Percentiles rank a stretch among this genome's conserved stretches.
phyloP scores from a whole-genome alignment of 2,113 vertebrate species.

The Chamaetylas fuelleborni region DNA sequence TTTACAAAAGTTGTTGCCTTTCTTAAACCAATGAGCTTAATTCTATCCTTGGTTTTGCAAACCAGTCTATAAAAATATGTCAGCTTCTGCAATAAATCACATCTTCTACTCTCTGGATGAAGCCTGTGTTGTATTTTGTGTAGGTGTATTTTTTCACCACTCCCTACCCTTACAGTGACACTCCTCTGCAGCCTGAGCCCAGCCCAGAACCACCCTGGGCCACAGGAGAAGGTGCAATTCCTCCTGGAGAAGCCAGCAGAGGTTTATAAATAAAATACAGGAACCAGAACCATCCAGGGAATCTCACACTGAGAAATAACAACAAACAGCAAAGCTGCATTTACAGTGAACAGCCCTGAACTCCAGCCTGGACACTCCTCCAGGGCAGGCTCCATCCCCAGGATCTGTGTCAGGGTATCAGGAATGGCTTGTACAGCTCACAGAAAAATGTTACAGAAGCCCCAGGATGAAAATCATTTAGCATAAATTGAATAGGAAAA shows the following conservation, averaged over 20 bases:
- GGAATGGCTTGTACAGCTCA: background rate
- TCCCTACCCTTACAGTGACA: no score
- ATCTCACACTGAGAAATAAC: background rate
- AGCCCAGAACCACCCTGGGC: background rate
- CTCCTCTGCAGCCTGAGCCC: background rate
- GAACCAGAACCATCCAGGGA: background rate
- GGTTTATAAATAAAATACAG: accelerated
- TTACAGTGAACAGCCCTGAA: background rate
- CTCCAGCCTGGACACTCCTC: background rate
- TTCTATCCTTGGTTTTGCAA: no score
- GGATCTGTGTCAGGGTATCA: background rate
- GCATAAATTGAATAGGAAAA: background rate
- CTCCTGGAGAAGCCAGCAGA: background rate
- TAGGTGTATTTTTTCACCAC: no score
- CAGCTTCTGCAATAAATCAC: no score
- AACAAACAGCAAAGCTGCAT: background rate
- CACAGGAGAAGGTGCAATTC: background rate
- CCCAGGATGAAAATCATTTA: background rate
- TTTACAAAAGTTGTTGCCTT: no score
- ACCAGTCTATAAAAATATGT: no score
- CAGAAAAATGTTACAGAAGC: background rate
- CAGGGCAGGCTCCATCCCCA: background rate
- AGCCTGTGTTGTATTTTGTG: no score
- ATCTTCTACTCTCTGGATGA: no score
- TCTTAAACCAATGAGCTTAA: no score